Percentiles rank a stretch among this genome's conserved stretches.
These are phyloP conservation scores for Brachyhypopomus gauderio DNA, from an alignment of 2,113 vertebrate genomes.

Conservation along the genomic window DNA sequence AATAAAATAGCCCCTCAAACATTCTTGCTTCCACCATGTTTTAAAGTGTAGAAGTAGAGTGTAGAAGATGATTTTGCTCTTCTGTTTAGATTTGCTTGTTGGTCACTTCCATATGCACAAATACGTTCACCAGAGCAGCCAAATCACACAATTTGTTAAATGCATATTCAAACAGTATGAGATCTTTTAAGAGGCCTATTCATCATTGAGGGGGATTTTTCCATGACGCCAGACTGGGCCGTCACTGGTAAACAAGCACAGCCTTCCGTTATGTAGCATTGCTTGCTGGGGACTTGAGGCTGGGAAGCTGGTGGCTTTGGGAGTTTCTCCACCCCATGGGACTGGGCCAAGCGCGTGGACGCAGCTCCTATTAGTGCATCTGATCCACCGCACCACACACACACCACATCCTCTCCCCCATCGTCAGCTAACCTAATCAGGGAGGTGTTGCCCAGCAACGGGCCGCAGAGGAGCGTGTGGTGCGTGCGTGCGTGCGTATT, in stretches of 20 bases:
- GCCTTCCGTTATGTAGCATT: constrained; percentile 13
- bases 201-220: neutral
- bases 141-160: neutral
- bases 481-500: constrained; percentile 53
- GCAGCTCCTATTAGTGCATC: constrained; percentile 55
- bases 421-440: constrained; percentile 77
- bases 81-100: neutral
- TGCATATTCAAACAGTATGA: neutral
- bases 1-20: neutral
- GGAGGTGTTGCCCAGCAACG: constrained; percentile 80
- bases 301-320: constrained; percentile 35
- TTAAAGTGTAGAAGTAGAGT: neutral
- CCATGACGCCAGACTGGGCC: constrained; percentile 24
- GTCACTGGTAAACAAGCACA: neutral
- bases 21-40: neutral
- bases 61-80: neutral
- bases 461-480: constrained; percentile 71
- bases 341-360: constrained; percentile 47
- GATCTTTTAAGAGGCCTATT: too few species aligned
- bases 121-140: neutral
- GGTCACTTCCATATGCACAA: neutral
- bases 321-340: constrained; percentile 48
- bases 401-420: constrained; percentile 63
- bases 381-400: constrained; percentile 50
- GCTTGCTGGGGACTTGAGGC: constrained; percentile 29